These are phyloP conservation scores for Oxyura jamaicensis DNA, from an alignment of 2,113 vertebrate species.

Conservation along the genomic window DNA sequence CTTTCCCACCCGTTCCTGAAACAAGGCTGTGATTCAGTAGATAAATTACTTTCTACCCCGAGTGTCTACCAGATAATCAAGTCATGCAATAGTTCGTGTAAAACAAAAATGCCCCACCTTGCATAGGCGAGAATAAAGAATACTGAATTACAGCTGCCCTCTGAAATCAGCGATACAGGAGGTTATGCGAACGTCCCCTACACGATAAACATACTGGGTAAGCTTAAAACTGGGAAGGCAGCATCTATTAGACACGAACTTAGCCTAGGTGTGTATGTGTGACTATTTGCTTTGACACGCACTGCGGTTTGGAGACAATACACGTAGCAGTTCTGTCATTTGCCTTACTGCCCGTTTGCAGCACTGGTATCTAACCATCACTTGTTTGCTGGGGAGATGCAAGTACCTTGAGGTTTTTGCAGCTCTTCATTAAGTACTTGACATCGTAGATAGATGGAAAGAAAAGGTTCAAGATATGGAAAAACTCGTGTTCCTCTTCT, in stretches of 20 bases:
- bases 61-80: neutral
- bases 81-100: neutral
- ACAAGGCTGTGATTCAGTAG: conserved; percentile 6
- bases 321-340: neutral
- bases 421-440: conserved; percentile 99
- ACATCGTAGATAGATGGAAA: conserved; percentile 98
- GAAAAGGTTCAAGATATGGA: conserved; percentile 97
- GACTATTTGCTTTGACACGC: neutral
- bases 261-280: neutral
- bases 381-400: neutral
- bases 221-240: neutral
- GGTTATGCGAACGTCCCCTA: neutral
- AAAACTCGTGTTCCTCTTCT: conserved; percentile 97
- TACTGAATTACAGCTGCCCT: neutral
- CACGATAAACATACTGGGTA: neutral
- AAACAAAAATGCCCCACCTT: neutral
- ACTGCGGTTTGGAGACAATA: neutral
- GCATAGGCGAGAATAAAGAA: neutral
- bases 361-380: neutral
- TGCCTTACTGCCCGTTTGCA: neutral
- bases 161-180: neutral
- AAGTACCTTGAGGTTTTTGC: conserved; percentile 96
- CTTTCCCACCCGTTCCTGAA: conserved; percentile 9
- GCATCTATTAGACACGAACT: neutral
- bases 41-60: neutral